Base-by-base conservation (phyloP, 2,888 invertebrate species). In the Polydrusus tereticollis region DNA sequence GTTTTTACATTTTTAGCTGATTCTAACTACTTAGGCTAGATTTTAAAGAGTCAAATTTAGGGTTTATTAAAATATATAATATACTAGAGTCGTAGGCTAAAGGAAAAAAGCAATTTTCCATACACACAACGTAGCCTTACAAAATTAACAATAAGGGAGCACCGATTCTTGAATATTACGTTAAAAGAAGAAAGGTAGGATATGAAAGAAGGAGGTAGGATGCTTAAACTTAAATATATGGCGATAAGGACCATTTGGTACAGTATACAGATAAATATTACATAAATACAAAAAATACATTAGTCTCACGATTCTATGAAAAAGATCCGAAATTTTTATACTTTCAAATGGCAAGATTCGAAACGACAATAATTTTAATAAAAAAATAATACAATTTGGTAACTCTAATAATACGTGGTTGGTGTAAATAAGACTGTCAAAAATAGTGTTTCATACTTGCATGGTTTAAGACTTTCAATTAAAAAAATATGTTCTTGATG, bases 341-440 rank as follows among this genome's bases (percentile, higher is more conserved):
- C 75, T 75, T 77, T 76, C 72, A 70, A 77, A 79, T 80, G 81
- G 81, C 81, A 81, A 81, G 81, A 81, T 77, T 66, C 47, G 45
- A 63, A 57, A 45, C 21, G 20, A 38, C 8, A 43, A 58, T 10
- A 26, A 50, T 45, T 62, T 62, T 62, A n/a, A 5, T 43, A 45
- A 12, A 45, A 23, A 12, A 63, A 18, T 60, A 60, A 60, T 52
- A 63, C 50, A 70, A 70, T 70, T 70, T 70, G 70, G 70, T 70
- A 70, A 70, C 70, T 70, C 26, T 63, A 23, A 50, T 36, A 63
- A 38, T 45, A 57, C 29, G 23, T 21, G 58, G 70, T 58, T 70
- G 70, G 70, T 65, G 59, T 12, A 58, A 63, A 69, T 58, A 45
- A 18, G 67, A 45, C 16, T 29, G 2, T n/a, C 2, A 45, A 41